These are phyloP conservation scores for Pristiophorus japonicus DNA, from an alignment of 2,113 vertebrate genomes.

Conservation along the genomic window DNA sequence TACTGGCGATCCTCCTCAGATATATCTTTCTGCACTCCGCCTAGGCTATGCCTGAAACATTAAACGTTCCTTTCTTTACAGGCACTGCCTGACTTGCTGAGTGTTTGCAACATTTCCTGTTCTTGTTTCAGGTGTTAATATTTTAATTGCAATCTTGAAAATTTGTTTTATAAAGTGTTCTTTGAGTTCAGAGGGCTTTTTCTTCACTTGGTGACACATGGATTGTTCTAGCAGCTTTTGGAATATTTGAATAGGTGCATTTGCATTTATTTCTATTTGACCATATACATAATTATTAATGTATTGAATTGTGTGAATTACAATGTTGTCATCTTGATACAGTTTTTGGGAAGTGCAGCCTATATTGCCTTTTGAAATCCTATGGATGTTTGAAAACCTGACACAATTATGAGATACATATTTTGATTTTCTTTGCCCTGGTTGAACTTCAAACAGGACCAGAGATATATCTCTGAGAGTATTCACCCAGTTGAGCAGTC, in stretches of 20 bases:
- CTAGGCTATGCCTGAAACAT: neutral
- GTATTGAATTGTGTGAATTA: neutral
- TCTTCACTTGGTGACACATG: neutral
- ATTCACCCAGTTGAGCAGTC: no score
- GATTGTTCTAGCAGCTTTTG: neutral
- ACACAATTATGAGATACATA: neutral
- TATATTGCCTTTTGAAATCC: neutral
- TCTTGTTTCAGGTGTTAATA: neutral
- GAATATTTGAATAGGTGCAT: neutral
- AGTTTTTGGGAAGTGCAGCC: neutral
- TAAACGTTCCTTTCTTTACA: neutral
- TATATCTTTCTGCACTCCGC: neutral
- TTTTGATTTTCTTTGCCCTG: neutral
- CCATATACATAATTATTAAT: neutral
- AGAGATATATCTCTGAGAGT: neutral
- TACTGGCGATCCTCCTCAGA: neutral
- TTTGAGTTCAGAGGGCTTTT: neutral
- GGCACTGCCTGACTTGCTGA: neutral
- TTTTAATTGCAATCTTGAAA: neutral
- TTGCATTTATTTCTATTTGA: neutral
- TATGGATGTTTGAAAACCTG: neutral
- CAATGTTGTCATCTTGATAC: neutral
- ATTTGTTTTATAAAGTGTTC: neutral
- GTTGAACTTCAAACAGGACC: neutral
- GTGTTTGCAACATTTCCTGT: neutral